These are phyloP conservation scores for Venustaconcha ellipsiformis DNA, from an alignment of 1,140 invertebrate species.

Conservation along the genomic window DNA sequence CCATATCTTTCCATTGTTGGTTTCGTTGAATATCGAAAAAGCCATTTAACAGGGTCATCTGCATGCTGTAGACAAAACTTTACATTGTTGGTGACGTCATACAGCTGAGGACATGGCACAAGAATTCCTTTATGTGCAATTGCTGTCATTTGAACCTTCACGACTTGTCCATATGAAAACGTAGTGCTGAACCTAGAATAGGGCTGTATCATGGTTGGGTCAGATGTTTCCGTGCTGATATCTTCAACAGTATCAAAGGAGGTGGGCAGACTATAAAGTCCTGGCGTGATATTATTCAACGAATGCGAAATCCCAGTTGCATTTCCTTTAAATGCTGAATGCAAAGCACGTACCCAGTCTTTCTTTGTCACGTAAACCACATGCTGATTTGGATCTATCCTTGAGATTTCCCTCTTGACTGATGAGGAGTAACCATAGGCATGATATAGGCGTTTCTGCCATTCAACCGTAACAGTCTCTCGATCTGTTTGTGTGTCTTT, in stretches of 20 bases:
- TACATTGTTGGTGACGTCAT: slow-evolving; percentile 38
- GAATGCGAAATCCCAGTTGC: slow-evolving; percentile 4
- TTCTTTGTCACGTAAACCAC: slow-evolving; percentile 5
- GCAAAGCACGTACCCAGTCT: slow-evolving; percentile 11
- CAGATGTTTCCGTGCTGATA: slow-evolving; percentile 18
- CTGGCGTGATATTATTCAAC: neutral
- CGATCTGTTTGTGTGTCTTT: slow-evolving; percentile 18
- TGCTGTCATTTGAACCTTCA: slow-evolving; percentile 39
- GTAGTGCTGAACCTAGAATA: slow-evolving; percentile 32
- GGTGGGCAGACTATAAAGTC: slow-evolving; percentile 4
- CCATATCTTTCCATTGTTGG: slow-evolving; percentile 17
- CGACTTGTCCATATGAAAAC: slow-evolving; percentile 36
- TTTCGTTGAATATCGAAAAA: slow-evolving; percentile 24
- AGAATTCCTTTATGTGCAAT: slow-evolving; percentile 33
- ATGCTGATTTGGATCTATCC: slow-evolving; percentile 1
- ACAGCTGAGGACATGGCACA: slow-evolving; percentile 26
- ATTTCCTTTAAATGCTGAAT: neutral
- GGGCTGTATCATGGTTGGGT: slow-evolving; percentile 16
- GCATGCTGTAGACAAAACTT: slow-evolving; percentile 41
- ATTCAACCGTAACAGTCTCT: slow-evolving; percentile 11
- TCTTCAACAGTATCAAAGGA: slow-evolving; percentile 15
- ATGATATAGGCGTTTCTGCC: slow-evolving; percentile 27
- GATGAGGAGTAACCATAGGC: neutral
- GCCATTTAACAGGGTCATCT: slow-evolving; percentile 34
- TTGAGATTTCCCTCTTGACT: slow-evolving; percentile 5